A percentile compares a stretch with the other conserved stretches of the same genome.
Evolutionary conservation across 2,113 vertebrate species (phyloP).

Genomic region (Haplochromis vanheusdeni): DNA sequence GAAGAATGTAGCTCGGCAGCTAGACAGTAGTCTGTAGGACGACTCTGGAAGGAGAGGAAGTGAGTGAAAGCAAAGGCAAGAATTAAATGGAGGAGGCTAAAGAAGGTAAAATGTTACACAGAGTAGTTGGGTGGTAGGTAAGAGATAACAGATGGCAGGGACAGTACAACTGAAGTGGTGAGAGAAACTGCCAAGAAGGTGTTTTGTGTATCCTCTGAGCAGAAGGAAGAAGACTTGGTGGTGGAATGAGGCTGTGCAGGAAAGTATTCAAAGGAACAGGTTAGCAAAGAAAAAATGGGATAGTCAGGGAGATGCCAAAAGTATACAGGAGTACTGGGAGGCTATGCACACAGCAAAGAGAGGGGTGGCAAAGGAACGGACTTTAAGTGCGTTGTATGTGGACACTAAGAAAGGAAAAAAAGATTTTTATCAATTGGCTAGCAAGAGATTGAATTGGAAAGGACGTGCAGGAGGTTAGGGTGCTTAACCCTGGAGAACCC

Average conservation of each 20-base stretch:
- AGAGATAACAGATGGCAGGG: not conserved
- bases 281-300: rapidly evolving
- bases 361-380: rapidly evolving
- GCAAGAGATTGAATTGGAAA: not conserved
- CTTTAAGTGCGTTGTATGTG: rapidly evolving
- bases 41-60: not conserved
- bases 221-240: not conserved
- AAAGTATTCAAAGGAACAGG: not conserved
- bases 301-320: not conserved
- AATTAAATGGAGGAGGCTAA: rapidly evolving
- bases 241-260: rapidly evolving
- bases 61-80: not conserved
- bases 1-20: not conserved
- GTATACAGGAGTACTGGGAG: not conserved
- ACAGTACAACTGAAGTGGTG: not conserved
- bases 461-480: not conserved
- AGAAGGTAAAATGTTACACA: not conserved
- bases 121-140: not conserved
- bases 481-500: not conserved
- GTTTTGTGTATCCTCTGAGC: not conserved
- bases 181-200: not conserved
- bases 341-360: not conserved
- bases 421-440: rapidly evolving
- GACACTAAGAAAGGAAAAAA: not conserved
- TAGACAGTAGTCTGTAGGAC: rapidly evolving